These are phyloP conservation scores for Vandiemenella viatica DNA, from an alignment of 2,888 invertebrate species.

Conservation along the genomic window DNA sequence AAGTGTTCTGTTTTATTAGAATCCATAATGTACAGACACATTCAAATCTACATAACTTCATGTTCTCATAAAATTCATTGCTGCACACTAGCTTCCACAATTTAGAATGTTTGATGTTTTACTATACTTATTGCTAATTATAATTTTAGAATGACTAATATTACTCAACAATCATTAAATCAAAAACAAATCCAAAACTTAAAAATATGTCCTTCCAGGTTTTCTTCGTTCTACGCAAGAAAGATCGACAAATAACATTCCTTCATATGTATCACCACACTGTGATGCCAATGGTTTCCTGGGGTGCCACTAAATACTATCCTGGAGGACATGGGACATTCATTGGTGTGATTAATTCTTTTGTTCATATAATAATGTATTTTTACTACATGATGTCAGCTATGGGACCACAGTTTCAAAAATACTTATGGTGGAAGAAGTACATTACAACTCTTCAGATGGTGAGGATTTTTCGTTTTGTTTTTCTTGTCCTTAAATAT, in stretches of 20 bases:
- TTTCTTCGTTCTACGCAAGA: constrained; percentile 36
- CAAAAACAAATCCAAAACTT: background rate
- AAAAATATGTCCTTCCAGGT: constrained; percentile 18
- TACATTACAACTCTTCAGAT: constrained; percentile 24
- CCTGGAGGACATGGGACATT: constrained; percentile 25
- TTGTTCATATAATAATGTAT: constrained; percentile 25
- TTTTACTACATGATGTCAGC: constrained; percentile 23
- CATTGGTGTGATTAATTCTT: constrained; percentile 28
- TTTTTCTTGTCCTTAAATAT: too few relatives aligned
- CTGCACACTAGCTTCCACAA: too few relatives aligned
- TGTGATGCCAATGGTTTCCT: constrained; percentile 24
- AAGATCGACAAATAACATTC: constrained; percentile 34
- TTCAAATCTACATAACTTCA: too few relatives aligned
- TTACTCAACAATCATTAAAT: too few relatives aligned
- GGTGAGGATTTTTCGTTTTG: constrained; percentile 20
- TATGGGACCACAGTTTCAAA: constrained; percentile 22
- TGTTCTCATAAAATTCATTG: too few relatives aligned
- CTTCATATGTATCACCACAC: constrained; percentile 37
- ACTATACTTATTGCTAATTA: too few relatives aligned
- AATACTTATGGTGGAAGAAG: constrained; percentile 25
- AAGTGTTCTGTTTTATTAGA: too few relatives aligned
- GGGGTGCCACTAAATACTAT: constrained; percentile 34
- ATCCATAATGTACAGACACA: too few relatives aligned
- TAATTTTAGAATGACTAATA: too few relatives aligned
- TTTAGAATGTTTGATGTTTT: too few relatives aligned